Percentiles rank a stretch among this genome's conserved stretches.
Conservation (phyloP, 2,888 invertebrate genomes). For the Oxycera nigricornis region DNA sequence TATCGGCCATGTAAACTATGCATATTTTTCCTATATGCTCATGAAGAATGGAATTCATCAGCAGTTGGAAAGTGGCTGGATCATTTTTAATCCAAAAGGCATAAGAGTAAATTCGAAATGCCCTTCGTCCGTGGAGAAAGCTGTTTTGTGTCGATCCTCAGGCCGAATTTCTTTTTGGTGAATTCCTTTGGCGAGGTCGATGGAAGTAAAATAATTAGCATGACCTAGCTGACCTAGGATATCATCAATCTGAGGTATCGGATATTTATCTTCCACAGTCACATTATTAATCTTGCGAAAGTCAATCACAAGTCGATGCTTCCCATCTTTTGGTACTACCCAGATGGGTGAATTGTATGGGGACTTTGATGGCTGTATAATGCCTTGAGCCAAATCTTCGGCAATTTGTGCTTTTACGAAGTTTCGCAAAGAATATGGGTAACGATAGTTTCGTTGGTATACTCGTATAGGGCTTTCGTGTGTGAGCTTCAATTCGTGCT, state of each 20-base stretch:
- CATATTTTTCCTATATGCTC: slow-evolving; percentile 48
- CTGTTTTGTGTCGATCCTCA: slow-evolving; percentile 50
- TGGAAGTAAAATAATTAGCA: slow-evolving; percentile 22
- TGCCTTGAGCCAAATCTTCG: slow-evolving; percentile 49
- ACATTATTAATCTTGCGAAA: slow-evolving; percentile 43
- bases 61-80: slow-evolving; percentile 48
- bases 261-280: slow-evolving; percentile 16
- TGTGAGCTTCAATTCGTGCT: not conserved
- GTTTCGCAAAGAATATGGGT: slow-evolving; percentile 40
- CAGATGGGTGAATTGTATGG: slow-evolving; percentile 42
- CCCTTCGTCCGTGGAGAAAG: slow-evolving; percentile 51
- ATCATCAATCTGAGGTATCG: slow-evolving; percentile 40
- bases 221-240: slow-evolving; percentile 46
- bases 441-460: slow-evolving; percentile 41
- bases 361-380: slow-evolving; percentile 43
- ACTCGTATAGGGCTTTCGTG: slow-evolving; percentile 31
- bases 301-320: slow-evolving; percentile 22
- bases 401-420: slow-evolving; percentile 49
- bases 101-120: slow-evolving; percentile 53
- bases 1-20: slow-evolving; percentile 46
- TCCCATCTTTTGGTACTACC: slow-evolving; percentile 8
- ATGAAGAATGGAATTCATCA: slow-evolving; percentile 49
- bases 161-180: slow-evolving; percentile 44
- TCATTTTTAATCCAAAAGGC: slow-evolving; percentile 58
- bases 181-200: slow-evolving; percentile 29